Base-by-base conservation (phyloP, 1,140 invertebrate genomes). In the Drosophila ogumai region DNA sequence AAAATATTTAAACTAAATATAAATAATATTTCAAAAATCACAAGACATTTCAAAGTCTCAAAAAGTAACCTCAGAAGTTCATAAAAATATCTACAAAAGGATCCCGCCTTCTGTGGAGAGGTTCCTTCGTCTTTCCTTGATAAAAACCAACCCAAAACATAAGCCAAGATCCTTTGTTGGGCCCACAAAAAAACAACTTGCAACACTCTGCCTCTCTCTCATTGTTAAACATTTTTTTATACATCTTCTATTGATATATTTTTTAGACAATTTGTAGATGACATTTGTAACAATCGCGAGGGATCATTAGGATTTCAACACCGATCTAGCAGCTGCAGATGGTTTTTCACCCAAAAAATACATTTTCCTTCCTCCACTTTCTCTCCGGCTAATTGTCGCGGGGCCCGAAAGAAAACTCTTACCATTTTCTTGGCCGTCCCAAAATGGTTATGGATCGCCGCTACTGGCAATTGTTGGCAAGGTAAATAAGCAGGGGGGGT, bases 351-450 rank as follows among this genome's bases (percentile, higher is more conserved):
- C 38, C 17, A 31, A 40, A 44, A 47, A 28, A 50, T 10, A 36
- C 32, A n/a, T 15, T 38, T 15, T 13, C 12, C 32, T 43, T 7
- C 15, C 9, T 47, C 28, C 36, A 49, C 19, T 49, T 38, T 41
- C n/a, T 13, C n/a, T 4, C 5, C 28, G 28, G 82, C 60, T 82
- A 86, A 86, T 76, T 86, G 82, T 87, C 78, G 82, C 74, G 65
- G 66, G 49, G 36, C 25, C 31, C 22, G 28, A 54, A 49, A 61
- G 41, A 69, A 46, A 59, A 44, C 41, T 55, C 52, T n/a, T 25
- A 25, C 52, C 25, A 55, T 38, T 55, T 38, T 36, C 25, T 56
- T 43, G 57, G 12, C 71, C 41, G 19, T 60, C 17, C 17, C 56
- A 67, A 43, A 68, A 69, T 68, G 66, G 63, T 69, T 55, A 68